Conservation (phyloP, 2,797 vertebrate genomes). For the Rhabdomys pumilio region DNA sequence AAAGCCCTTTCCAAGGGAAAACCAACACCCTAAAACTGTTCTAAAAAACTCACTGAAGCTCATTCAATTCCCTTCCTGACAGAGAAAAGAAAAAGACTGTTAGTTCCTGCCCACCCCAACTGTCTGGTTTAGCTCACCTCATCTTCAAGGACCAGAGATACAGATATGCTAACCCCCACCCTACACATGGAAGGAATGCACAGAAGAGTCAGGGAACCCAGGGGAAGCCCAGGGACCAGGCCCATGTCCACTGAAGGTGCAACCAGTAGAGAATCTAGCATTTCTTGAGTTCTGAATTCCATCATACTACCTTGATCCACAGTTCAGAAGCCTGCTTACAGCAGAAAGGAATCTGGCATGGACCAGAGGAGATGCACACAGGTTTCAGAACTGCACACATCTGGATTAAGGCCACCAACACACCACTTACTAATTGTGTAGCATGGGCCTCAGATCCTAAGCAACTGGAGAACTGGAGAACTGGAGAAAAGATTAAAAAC, state of each 20-base stretch:
- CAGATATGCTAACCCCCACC: background rate
- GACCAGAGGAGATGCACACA: background rate
- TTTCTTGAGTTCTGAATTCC: background rate
- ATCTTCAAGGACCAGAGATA: background rate
- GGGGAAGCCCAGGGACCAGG: background rate
- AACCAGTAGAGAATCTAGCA: background rate
- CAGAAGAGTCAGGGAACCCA: background rate
- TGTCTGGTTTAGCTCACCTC: background rate
- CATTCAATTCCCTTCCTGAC: background rate
- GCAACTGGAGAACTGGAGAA: background rate
- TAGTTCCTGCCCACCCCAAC: background rate
- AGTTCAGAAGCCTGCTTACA: background rate
- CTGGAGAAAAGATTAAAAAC: slow-evolving; percentile 26
- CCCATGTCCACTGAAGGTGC: background rate
- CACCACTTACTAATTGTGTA: background rate
- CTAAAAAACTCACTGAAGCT: slow-evolving; percentile 34
- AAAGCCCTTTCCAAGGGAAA: slow-evolving; percentile 63
- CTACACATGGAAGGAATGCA: background rate
- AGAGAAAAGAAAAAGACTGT: background rate
- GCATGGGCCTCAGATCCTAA: slow-evolving; percentile 33
- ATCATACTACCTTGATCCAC: background rate
- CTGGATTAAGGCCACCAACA: slow-evolving; percentile 18
- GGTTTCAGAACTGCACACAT: background rate
- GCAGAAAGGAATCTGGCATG: background rate
- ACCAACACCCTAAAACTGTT: slow-evolving; percentile 54